Evolutionary conservation across 2,113 vertebrate species (phyloP).

Genomic region (Megalops atlanticus): DNA sequence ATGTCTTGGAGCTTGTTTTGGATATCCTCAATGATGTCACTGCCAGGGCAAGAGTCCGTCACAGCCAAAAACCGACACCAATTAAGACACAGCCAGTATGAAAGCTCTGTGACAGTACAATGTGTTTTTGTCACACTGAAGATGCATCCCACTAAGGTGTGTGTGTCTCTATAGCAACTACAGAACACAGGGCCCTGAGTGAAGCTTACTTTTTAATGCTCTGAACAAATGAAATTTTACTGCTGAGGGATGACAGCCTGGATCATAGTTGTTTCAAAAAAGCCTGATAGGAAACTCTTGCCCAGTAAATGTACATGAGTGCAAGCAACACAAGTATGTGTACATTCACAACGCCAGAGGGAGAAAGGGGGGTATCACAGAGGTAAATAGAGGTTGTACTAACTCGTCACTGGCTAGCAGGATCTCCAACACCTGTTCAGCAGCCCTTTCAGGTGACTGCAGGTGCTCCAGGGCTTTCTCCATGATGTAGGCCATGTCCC

Average conservation of each 20-base stretch:
- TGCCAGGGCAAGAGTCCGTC: constrained; percentile 42
- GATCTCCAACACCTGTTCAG: constrained; percentile 85
- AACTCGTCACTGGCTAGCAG: constrained; percentile 87
- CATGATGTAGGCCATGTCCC: constrained; percentile 85
- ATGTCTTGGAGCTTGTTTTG: constrained; percentile 90
- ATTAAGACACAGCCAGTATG: too few species aligned
- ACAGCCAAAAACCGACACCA: neutral
- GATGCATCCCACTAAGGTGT: too few species aligned
- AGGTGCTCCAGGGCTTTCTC: constrained; percentile 86
- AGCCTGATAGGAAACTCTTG: too few species aligned
- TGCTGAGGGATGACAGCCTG: too few species aligned
- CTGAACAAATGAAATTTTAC: too few species aligned
- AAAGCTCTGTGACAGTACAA: too few species aligned
- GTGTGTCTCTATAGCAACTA: too few species aligned
- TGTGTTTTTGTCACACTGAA: too few species aligned
- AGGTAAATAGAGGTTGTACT: constrained; percentile 34
- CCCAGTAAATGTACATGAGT: neutral
- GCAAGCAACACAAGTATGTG: neutral
- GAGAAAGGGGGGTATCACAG: too few species aligned
- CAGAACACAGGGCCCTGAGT: too few species aligned
- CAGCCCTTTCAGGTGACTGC: constrained; percentile 85
- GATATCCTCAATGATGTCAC: constrained; percentile 85
- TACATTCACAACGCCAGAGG: neutral
- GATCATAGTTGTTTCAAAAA: too few species aligned
- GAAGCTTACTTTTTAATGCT: too few species aligned